Conservation (phyloP, 2,797 vertebrate genomes). For the Eupleurogrammus muticus region DNA sequence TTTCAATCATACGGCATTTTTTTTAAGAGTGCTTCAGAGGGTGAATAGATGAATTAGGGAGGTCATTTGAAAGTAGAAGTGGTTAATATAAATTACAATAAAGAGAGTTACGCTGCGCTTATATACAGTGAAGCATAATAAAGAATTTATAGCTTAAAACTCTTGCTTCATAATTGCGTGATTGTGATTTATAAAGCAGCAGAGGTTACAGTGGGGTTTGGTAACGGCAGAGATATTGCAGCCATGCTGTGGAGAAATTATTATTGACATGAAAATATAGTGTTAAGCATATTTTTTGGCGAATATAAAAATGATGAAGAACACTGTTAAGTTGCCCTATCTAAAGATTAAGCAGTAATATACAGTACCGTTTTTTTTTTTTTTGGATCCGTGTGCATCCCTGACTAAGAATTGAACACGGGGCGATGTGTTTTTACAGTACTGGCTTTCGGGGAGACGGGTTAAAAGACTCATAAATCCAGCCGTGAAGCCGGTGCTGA, state of each 20-base stretch:
- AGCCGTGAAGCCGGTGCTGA: slow-evolving; percentile 56
- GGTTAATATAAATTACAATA: background rate
- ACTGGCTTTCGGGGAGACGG: slow-evolving; percentile 53
- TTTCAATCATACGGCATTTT: slow-evolving; percentile 9
- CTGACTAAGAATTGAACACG: slow-evolving; percentile 16
- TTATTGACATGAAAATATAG: slow-evolving; percentile 9
- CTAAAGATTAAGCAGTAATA: background rate
- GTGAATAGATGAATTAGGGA: background rate
- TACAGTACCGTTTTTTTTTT: slow-evolving; percentile 13
- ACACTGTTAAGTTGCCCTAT: background rate
- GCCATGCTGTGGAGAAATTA: background rate
- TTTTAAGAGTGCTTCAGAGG: background rate
- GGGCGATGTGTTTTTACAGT: slow-evolving; percentile 44
- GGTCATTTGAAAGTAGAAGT: background rate
- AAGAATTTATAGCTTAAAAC: background rate
- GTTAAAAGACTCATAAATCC: slow-evolving; percentile 76
- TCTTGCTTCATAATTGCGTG: background rate
- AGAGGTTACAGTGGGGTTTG: background rate
- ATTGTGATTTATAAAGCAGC: background rate
- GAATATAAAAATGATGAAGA: slow-evolving; percentile 10
- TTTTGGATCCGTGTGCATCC: slow-evolving; percentile 2
- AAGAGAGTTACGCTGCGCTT: background rate
- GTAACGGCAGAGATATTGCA: background rate
- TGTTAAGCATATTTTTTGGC: background rate
- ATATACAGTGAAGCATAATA: background rate